Evolutionary conservation across 2,888 invertebrate genomes (phyloP), one percentile per base, ranked within the genome.

Genomic region (Amphipoea oculea): DNA sequence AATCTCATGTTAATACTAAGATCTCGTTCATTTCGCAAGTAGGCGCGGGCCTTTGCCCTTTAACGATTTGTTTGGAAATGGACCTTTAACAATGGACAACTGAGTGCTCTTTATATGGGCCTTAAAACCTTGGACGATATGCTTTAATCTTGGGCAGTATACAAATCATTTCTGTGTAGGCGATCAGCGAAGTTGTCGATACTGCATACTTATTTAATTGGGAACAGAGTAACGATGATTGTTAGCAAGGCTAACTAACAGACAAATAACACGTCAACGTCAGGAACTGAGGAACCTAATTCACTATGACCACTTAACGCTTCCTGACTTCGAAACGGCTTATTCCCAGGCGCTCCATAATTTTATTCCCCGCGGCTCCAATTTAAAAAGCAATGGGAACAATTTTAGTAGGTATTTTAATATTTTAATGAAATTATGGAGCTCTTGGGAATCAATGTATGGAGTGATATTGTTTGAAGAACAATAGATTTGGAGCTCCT

Each of bases 81-180:
- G 73, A 84, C 86, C 84, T 88, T 69, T 81, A 69, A 87, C 80
- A 88, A 87, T 89, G 80, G 83, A 76, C 88, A 73, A 69, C 42
- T n/a, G 65, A 67, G 60, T 67, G 72, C 65, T 77, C 84, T 81
- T 66, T 85, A 78, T 76, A 73, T 76, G 85, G 82, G n/a, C 74
- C 29, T 42, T 51, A 66, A 69, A 75, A 82, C 89, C 89, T 83
- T 89, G 88, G 75, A 62, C 68, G n/a, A 63, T 75, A 83, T 83
- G 60, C 9, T 76, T 86, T 86, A 73, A 79, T 69, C 67, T 78
- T 76, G 67, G 68, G 65, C 82, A 84, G 78, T 68, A 75, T 73
- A 73, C 70, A 78, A 86, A 70, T 83, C 2, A 73, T 78, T 75
- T 66, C 75, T 86, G 86, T 78, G 84, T 84, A 83, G 84, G 84